Percentiles rank a stretch among this genome's conserved stretches.
Conservation (phyloP, 2,113 vertebrate genomes). For the Dasyurus viverrinus region DNA sequence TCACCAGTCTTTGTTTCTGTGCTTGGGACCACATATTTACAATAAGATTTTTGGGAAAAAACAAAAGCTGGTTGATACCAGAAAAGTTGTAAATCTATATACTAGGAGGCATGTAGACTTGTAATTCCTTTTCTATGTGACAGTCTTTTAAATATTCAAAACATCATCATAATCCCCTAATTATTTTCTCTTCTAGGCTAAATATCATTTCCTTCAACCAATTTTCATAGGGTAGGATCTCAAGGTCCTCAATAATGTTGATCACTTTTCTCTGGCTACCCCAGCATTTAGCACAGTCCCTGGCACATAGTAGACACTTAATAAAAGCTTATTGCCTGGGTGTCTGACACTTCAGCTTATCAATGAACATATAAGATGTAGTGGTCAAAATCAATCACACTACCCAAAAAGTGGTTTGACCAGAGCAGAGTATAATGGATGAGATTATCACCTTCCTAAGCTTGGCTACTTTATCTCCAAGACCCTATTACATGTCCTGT, state of each 20-base stretch:
- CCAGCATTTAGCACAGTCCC: neutral
- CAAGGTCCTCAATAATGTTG: neutral
- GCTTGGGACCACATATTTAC: neutral
- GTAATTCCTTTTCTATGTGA: neutral
- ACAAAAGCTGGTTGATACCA: neutral
- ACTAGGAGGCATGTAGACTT: neutral
- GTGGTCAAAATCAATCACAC: neutral
- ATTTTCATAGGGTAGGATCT: neutral
- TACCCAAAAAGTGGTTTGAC: neutral
- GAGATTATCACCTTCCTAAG: neutral
- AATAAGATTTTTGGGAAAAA: neutral
- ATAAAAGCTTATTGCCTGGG: neutral
- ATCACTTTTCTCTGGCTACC: neutral
- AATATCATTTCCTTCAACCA: neutral
- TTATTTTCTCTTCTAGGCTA: neutral
- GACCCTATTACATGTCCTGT: neutral
- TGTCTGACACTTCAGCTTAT: neutral
- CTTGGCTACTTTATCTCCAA: neutral
- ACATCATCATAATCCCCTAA: neutral
- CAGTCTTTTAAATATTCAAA: neutral
- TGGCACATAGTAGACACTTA: neutral
- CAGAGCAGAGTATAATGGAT: neutral
- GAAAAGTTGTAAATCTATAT: neutral
- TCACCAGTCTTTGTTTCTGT: neutral
- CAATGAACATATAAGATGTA: neutral